Conservation (phyloP, 2,113 vertebrate genomes). For the Notarius lentiginosus region DNA sequence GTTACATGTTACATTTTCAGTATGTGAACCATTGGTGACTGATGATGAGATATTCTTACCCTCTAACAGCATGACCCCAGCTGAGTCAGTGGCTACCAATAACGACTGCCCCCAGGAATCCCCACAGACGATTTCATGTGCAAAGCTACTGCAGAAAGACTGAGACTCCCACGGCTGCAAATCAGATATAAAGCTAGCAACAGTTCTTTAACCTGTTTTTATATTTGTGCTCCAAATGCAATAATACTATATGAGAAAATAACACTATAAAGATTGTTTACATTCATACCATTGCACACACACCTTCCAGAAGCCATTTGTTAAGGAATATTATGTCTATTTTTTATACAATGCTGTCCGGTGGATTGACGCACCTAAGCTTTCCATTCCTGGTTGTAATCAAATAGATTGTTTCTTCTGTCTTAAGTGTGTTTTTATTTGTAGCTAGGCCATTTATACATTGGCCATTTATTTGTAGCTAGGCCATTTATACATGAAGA, state of each 20-base stretch:
- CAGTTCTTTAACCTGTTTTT: not conserved
- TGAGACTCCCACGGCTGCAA: slow-evolving; percentile 97
- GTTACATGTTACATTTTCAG: not conserved
- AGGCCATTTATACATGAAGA: too few species aligned
- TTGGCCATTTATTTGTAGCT: too few species aligned
- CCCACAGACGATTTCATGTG: slow-evolving; percentile 86
- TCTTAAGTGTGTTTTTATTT: too few species aligned
- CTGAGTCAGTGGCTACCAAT: slow-evolving; percentile 88
- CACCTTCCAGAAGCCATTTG: not conserved
- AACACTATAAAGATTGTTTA: not conserved
- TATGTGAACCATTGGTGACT: not conserved
- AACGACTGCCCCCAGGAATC: slow-evolving; percentile 97
- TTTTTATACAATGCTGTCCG: too few species aligned
- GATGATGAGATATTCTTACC: slow-evolving; percentile 62
- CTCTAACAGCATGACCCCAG: slow-evolving; percentile 86
- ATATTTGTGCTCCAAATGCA: not conserved
- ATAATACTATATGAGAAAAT: not conserved
- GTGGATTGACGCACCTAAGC: too few species aligned
- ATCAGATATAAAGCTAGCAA: slow-evolving; percentile 6
- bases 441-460: too few species aligned
- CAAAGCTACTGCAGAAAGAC: slow-evolving; percentile 91
- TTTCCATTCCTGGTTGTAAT: too few species aligned
- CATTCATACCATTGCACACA: not conserved
- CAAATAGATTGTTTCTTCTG: too few species aligned
- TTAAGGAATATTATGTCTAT: not conserved